Evolutionary conservation across 2,797 vertebrate genomes (phyloP).

Genomic region (Paramormyrops hopkinsi): DNA sequence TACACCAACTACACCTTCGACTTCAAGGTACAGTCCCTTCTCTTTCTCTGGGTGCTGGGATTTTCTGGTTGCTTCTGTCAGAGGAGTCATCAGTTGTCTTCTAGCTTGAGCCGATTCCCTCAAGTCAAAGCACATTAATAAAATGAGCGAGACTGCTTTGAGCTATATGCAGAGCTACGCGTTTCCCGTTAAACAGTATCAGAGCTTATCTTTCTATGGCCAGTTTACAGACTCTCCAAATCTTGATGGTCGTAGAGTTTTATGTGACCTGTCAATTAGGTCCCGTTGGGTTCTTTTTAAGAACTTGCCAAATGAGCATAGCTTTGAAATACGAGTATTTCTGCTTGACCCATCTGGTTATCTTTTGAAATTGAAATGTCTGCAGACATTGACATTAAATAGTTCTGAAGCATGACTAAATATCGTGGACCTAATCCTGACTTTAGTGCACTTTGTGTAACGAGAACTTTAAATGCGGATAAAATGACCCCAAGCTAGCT

Average conservation of each 20-base stretch:
- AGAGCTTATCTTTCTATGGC: background rate
- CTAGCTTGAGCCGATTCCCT: background rate
- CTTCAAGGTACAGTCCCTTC: slow-evolving; percentile 70
- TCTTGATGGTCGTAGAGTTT: background rate
- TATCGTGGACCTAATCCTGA: background rate
- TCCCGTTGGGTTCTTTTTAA: background rate
- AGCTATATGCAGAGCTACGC: background rate
- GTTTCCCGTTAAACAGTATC: background rate
- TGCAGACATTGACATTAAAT: background rate
- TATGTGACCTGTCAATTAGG: background rate
- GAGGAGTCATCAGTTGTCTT: background rate
- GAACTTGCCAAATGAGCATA: background rate
- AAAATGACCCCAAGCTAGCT: background rate
- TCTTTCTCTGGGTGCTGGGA: background rate
- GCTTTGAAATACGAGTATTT: background rate
- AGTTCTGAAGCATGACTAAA: background rate
- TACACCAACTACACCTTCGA: slow-evolving; percentile 97
- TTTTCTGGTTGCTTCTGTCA: background rate
- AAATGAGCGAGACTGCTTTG: background rate
- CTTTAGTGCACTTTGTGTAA: background rate
- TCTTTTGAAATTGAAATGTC: background rate
- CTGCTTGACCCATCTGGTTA: background rate
- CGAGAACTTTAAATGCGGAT: background rate
- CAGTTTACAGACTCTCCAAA: background rate
- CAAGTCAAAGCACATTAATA: background rate